These are phyloP conservation scores for Platycheirus albimanus DNA, from an alignment of 2,888 invertebrate species.

Conservation along the genomic window DNA sequence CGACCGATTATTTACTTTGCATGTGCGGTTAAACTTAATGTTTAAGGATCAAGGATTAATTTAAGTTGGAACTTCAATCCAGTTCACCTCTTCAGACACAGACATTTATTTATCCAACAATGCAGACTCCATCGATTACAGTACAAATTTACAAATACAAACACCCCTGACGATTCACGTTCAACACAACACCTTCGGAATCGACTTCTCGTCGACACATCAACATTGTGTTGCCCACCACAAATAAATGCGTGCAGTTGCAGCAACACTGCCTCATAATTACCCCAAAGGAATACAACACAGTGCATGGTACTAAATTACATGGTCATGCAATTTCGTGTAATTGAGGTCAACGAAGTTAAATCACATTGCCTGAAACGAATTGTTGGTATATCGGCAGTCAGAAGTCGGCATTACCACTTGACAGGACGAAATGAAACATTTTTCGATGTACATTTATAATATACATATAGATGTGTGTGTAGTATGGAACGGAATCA, in stretches of 20 bases:
- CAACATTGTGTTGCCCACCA: conserved; percentile 16
- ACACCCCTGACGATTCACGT: no score
- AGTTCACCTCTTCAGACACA: no score
- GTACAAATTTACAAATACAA: no score
- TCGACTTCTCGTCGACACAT: no score
- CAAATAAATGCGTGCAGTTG: conserved; percentile 64
- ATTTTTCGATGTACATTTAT: background rate
- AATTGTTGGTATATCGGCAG: background rate
- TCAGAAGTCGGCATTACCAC: background rate
- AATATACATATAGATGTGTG: background rate
- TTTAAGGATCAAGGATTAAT: no score
- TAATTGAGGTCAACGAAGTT: conserved; percentile 70
- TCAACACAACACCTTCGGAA: no score
- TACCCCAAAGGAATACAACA: conserved; percentile 60
- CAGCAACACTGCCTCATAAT: conserved; percentile 59
- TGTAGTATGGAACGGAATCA: conserved; percentile 13
- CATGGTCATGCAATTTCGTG: conserved; percentile 69
- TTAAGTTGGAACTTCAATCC: no score
- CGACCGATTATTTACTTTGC: no score
- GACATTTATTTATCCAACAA: no score
- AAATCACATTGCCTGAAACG: conserved; percentile 47
- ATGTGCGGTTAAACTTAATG: no score
- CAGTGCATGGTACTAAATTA: conserved; percentile 61
- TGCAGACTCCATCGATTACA: no score
- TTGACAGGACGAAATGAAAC: background rate